Evolutionary conservation across 2,797 vertebrate species (phyloP).

Genomic region (Darevskia mixta): DNA sequence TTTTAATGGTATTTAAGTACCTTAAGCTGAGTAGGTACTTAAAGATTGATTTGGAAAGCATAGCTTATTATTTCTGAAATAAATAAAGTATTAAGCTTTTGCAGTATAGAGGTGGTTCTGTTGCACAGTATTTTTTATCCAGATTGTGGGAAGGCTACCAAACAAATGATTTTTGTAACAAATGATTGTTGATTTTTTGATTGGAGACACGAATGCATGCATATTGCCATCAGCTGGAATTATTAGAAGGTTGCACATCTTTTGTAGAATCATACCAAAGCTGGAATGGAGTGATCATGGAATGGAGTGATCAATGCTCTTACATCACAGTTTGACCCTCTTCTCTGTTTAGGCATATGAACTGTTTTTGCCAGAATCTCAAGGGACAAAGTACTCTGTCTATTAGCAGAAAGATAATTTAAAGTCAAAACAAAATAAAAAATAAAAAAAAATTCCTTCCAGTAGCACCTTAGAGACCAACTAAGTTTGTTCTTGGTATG

Average conservation of each 20-base stretch:
- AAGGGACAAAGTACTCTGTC: background rate
- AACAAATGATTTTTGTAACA: background rate
- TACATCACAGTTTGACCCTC: background rate
- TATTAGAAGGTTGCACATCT: background rate
- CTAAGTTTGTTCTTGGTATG: no score
- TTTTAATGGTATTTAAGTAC: background rate
- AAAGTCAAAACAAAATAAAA: no score
- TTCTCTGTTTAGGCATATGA: background rate
- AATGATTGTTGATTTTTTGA: background rate
- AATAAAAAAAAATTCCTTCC: no score
- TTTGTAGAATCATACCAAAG: background rate
- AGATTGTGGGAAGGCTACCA: background rate
- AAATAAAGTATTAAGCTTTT: background rate
- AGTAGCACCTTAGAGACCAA: no score
- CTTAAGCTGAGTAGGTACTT: background rate
- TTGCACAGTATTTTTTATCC: background rate
- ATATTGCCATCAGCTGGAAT: constrained; percentile 14
- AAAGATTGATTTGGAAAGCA: background rate
- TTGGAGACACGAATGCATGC: background rate
- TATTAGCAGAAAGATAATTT: background rate
- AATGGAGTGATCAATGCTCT: background rate
- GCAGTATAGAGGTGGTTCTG: background rate
- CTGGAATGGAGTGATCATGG: background rate
- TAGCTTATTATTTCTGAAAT: background rate
- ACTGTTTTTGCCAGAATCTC: background rate